Evolutionary conservation across 1,140 invertebrate genomes (phyloP).

Genomic region (Antheraea pernyi): DNA sequence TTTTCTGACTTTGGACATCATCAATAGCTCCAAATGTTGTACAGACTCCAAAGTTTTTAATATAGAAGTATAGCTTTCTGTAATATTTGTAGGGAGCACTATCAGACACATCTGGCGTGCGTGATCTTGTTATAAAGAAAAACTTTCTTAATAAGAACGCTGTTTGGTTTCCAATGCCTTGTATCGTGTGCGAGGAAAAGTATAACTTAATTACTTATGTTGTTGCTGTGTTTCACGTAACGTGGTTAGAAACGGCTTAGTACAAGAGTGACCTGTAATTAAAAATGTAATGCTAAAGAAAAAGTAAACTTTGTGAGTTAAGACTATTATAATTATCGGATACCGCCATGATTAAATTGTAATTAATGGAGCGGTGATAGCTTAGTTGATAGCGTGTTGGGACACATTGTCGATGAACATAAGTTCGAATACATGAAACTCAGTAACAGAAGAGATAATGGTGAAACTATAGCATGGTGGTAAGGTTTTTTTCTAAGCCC

Average conservation of each 20-base stretch:
- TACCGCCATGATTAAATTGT: no score
- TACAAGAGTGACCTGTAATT: no score
- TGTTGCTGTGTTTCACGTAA: background rate
- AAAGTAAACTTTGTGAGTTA: no score
- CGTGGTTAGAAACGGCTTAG: background rate
- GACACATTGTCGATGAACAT: no score
- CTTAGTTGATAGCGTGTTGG: no score
- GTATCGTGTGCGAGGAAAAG: constrained; percentile 28
- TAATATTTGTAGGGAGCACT: constrained; percentile 52
- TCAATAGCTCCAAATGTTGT: background rate
- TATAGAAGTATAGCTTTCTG: constrained; percentile 17
- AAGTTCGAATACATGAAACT: no score
- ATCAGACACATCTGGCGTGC: constrained; percentile 70
- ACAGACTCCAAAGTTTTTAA: constrained; percentile 21
- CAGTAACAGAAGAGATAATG: no score
- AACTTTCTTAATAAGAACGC: constrained; percentile 75
- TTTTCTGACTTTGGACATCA: background rate
- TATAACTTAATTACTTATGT: constrained; percentile 50
- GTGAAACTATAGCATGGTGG: no score
- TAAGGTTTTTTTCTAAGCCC: no score
- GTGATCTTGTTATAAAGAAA: constrained; percentile 74
- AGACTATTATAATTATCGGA: no score
- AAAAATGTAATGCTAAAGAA: no score
- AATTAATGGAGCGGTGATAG: no score
- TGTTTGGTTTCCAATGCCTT: constrained; percentile 51